These are phyloP conservation scores for Eudyptes chrysolophus DNA, from an alignment of 2,113 vertebrate species.

Conservation along the genomic window DNA sequence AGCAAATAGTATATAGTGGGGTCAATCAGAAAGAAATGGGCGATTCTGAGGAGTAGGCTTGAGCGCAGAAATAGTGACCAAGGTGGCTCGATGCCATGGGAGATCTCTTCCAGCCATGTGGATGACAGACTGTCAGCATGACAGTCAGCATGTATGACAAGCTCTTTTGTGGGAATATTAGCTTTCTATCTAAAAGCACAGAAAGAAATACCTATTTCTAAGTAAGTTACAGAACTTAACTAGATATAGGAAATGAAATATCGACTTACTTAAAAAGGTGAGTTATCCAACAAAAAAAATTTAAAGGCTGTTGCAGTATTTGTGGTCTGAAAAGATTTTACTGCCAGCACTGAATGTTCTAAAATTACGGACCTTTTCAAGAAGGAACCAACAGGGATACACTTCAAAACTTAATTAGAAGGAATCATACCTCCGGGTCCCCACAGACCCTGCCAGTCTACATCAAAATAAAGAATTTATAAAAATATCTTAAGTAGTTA, in stretches of 20 bases:
- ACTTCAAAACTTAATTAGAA: neutral
- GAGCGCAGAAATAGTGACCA: neutral
- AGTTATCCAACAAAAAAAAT: neutral
- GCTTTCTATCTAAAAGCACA: neutral
- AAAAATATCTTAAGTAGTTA: neutral
- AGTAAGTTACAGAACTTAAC: neutral
- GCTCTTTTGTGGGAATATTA: neutral
- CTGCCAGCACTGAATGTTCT: neutral
- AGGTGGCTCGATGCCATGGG: neutral
- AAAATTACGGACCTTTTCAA: neutral
- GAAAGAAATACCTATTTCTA: neutral
- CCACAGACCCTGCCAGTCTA: neutral
- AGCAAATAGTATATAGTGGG: neutral
- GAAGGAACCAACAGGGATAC: neutral
- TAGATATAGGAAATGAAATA: neutral
- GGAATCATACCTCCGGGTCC: neutral
- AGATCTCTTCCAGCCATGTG: neutral
- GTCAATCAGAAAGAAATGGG: neutral
- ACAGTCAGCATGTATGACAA: neutral
- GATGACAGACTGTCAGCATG: neutral
- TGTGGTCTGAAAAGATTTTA: neutral
- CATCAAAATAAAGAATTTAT: neutral
- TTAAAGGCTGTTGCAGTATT: neutral
- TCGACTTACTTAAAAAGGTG: fast-evolving
- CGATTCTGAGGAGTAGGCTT: neutral